phyloP scores from a whole-genome alignment of 2,113 vertebrate species.

The Caranx melampygus region DNA sequence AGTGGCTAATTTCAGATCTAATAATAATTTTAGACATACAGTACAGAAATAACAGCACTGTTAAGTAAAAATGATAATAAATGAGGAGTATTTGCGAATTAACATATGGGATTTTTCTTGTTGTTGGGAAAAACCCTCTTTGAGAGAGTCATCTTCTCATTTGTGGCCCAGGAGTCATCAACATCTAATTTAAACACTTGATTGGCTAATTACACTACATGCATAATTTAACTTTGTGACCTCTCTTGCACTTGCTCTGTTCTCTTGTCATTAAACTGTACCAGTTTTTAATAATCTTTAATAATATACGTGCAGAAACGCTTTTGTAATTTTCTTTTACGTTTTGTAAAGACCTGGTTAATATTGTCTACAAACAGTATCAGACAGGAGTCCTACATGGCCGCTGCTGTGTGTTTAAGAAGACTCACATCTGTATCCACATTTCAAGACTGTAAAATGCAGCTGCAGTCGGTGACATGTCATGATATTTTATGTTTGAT shows the following conservation, averaged over 20 bases:
- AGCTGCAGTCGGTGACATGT: too few species aligned
- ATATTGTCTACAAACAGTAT: too few species aligned
- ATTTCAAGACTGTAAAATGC: too few species aligned
- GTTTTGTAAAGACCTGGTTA: too few species aligned
- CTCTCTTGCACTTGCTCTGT: slow-evolving; percentile 4
- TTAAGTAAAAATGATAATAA: slow-evolving; percentile 2
- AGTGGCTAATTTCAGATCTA: background rate
- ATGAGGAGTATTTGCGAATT: background rate
- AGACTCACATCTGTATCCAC: too few species aligned
- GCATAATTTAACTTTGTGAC: slow-evolving; percentile 69
- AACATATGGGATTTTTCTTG: slow-evolving; percentile 6
- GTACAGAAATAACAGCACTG: slow-evolving; percentile 16
- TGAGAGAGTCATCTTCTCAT: slow-evolving; percentile 50
- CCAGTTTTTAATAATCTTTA: background rate
- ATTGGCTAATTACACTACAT: slow-evolving; percentile 71
- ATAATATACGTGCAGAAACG: background rate
- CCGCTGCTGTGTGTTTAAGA: too few species aligned
- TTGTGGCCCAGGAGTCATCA: slow-evolving; percentile 64
- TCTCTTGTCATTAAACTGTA: slow-evolving; percentile 47
- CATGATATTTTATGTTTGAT: too few species aligned
- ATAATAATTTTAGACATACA: background rate
- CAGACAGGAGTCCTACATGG: too few species aligned
- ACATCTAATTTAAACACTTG: slow-evolving; percentile 71
- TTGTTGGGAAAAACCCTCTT: slow-evolving; percentile 2
- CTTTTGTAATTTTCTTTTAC: too few species aligned